phyloP scores from a whole-genome alignment of 2,888 invertebrate species.

The Leucophenga montana region DNA sequence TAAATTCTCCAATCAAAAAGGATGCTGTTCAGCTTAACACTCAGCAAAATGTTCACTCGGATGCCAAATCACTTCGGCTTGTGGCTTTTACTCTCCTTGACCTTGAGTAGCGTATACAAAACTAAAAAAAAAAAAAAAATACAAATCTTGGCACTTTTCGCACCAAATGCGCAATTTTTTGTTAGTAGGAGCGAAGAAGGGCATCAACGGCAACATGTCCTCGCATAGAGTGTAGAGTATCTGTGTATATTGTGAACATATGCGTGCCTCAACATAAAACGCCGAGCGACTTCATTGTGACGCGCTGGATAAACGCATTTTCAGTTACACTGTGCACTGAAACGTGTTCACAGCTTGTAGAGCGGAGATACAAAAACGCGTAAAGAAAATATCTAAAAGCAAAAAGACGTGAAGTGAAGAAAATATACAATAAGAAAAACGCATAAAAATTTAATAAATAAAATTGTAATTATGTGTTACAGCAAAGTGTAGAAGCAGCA shows the following conservation, averaged over 20 bases:
- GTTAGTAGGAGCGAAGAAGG: neutral
- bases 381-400: slow-evolving; percentile 21
- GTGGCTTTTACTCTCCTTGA: slow-evolving; percentile 54
- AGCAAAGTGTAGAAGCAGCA: neutral
- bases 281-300: slow-evolving; percentile 38
- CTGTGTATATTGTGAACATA: slow-evolving; percentile 21
- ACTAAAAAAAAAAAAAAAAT: slow-evolving; percentile 13
- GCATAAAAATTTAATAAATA: neutral
- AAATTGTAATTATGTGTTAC: neutral
- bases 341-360: too few species aligned
- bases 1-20: neutral
- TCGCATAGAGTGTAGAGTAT: neutral
- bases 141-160: slow-evolving; percentile 44
- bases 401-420: slow-evolving; percentile 9
- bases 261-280: slow-evolving; percentile 40
- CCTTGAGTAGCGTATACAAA: slow-evolving; percentile 50
- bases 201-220: slow-evolving; percentile 21
- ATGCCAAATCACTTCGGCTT: slow-evolving; percentile 13
- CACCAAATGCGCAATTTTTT: slow-evolving; percentile 5
- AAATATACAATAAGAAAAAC: neutral
- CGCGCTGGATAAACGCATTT: slow-evolving; percentile 44
- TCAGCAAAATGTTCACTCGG: neutral
- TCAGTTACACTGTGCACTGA: slow-evolving; percentile 47
- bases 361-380: slow-evolving; percentile 57
- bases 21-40: neutral